These are phyloP conservation scores for Galaxea fascicularis DNA, from an alignment of 92 coral and sea anemone species.

Conservation along the genomic window DNA sequence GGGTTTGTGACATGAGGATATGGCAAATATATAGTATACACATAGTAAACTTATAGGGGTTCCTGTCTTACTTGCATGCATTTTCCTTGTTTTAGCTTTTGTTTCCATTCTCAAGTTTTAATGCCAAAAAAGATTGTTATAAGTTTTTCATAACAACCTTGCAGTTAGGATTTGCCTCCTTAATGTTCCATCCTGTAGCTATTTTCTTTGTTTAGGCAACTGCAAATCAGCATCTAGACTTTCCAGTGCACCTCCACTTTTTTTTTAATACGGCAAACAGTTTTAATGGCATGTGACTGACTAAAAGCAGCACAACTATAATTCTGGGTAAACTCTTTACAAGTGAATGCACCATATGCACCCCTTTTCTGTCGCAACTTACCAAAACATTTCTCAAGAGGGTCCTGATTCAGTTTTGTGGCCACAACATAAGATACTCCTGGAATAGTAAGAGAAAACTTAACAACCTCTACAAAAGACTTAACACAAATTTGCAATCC, in stretches of 20 bases:
- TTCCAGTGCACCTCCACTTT: slow-evolving; percentile 19
- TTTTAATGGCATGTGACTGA: slow-evolving; percentile 37
- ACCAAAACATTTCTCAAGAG: slow-evolving; percentile 63
- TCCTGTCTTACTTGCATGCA: too few relatives aligned
- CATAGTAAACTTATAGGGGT: too few relatives aligned
- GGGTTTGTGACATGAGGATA: too few relatives aligned
- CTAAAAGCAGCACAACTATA: slow-evolving; percentile 41
- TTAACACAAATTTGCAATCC: slow-evolving; percentile 63
- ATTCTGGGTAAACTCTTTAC: slow-evolving; percentile 48
- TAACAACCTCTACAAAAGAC: slow-evolving; percentile 60
- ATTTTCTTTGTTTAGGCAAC: too few relatives aligned
- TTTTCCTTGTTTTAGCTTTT: too few relatives aligned
- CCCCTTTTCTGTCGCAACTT: slow-evolving; percentile 62
- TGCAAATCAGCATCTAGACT: slow-evolving; percentile 4
- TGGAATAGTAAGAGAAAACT: slow-evolving; percentile 43
- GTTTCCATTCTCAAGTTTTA: too few relatives aligned
- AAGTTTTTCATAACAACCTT: too few relatives aligned
- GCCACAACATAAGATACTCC: slow-evolving; percentile 61
- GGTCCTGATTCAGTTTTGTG: slow-evolving; percentile 68
- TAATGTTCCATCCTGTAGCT: too few relatives aligned
- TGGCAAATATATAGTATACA: too few relatives aligned
- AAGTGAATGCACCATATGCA: slow-evolving; percentile 64
- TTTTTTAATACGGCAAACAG: slow-evolving; percentile 34
- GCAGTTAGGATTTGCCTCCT: too few relatives aligned
- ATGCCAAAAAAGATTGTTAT: too few relatives aligned